Conservation (phyloP, 2,888 invertebrate species). For the Zeuzera pyrina region DNA sequence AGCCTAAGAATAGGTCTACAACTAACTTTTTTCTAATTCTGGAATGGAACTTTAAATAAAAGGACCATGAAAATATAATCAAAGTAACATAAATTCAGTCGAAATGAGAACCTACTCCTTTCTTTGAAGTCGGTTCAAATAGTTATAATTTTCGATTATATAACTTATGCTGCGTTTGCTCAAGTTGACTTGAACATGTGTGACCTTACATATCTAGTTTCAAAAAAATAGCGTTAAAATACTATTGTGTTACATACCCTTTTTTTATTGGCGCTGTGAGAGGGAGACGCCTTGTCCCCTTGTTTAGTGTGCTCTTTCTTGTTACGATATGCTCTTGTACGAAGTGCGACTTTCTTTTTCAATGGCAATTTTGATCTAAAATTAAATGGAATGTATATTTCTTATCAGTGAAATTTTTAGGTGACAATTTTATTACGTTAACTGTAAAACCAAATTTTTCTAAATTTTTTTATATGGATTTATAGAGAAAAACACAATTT, state of each 20-base stretch:
- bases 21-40: too few species aligned
- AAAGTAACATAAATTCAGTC: not conserved
- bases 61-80: not conserved
- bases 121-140: too few species aligned
- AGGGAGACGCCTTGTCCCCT: constrained; percentile 57
- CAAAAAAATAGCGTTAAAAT: not conserved
- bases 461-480: not conserved
- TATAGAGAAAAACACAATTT: constrained; percentile 9
- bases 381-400: too few species aligned
- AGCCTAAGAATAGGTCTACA: too few species aligned
- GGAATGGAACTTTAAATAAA: too few species aligned
- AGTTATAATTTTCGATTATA: too few species aligned
- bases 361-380: constrained; percentile 88
- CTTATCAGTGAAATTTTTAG: too few species aligned
- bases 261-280: constrained; percentile 58
- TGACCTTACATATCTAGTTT: not conserved
- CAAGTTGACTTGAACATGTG: not conserved
- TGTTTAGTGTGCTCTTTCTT: constrained; percentile 59
- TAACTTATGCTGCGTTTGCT: too few species aligned
- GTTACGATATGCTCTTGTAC: constrained; percentile 71
- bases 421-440: too few species aligned
- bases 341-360: constrained; percentile 85
- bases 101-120: too few species aligned
- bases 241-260: constrained; percentile 43
- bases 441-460: too few species aligned